A percentile compares a stretch with the other conserved stretches of the same genome.
Conservation (phyloP, 2,113 vertebrate genomes). For the Orientallactaga bullata region DNA sequence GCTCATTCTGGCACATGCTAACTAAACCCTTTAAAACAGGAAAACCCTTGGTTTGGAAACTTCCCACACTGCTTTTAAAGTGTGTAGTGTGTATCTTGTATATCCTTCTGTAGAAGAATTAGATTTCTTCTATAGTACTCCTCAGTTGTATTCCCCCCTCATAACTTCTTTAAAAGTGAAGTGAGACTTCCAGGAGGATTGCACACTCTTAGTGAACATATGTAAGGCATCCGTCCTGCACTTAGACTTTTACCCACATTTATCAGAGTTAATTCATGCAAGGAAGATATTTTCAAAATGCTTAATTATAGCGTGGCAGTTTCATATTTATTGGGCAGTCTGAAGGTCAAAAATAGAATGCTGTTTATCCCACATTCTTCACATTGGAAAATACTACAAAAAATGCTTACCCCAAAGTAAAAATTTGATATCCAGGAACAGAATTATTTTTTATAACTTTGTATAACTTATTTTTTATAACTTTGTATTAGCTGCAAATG, state of each 20-base stretch:
- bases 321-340: not conserved
- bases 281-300: slow-evolving; percentile 44
- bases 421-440: not conserved
- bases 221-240: not conserved
- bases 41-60: slow-evolving; percentile 16
- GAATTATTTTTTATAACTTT: slow-evolving; percentile 53
- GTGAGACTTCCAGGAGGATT: slow-evolving; percentile 3
- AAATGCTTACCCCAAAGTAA: not conserved
- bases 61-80: not conserved
- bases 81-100: not conserved
- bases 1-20: not conserved
- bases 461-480: too few relatives aligned
- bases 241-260: not conserved
- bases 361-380: not conserved
- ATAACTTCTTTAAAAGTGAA: not conserved
- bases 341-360: not conserved
- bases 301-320: not conserved
- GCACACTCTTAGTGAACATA: not conserved
- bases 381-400: not conserved
- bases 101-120: not conserved
- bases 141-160: not conserved
- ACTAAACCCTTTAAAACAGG: slow-evolving; percentile 12
- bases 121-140: slow-evolving; percentile 28
- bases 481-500: slow-evolving; percentile 38
- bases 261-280: slow-evolving; percentile 4